Evolutionary conservation across 2,797 vertebrate genomes (phyloP), one percentile per base, ranked within the genome.

Genomic region (Acropternis orthonyx): DNA sequence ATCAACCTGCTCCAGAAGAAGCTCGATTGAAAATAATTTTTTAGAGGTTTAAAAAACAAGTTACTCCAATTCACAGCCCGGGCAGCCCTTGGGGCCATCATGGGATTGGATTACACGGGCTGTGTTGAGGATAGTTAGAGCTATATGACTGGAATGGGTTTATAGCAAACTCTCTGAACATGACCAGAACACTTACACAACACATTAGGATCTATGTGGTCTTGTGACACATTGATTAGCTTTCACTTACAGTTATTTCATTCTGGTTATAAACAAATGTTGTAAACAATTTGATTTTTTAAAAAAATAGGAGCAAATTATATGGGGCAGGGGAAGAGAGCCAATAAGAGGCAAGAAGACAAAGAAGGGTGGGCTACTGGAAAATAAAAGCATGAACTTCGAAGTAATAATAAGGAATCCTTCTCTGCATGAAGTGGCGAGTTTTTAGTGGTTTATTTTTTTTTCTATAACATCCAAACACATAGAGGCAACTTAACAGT

Each of bases 71-170:
- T 34, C 41, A 34, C 22, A 80, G n/a, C 1, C 3, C 2, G 48
- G n/a, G 41, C 34, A 89, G 44, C 19, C 63, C 15, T 2, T 1
- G 3, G 23, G 58, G 24, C 5, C 6, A 1, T 36, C 0, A 0
- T 6, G 66, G 19, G 19, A 46, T n/a, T 76, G 48, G 44, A 28
- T 28, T 19, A 52, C 5, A 27, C 0, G 0, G 6, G 12, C 13
- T 30, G 32, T 10, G 63, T 36, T 36, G 22, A 37, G 21, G 67
- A 34, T 52, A n/a, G 34, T n/a, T 17, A 39, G 37, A 82, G 32
- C 27, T 17, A 1, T 14, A 15, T 0, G 0, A 67, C 43, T 11
- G 7, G 46, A 68, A 69, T 0, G 3, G 48, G 19, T 14, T 71
- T 19, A 59, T 0, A 49, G 55, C 8, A 75, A 93, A 75, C 32